Evolutionary conservation across 2,797 vertebrate genomes (phyloP), one percentile per base, ranked within the genome.

Genomic region (Psittacula echo): DNA sequence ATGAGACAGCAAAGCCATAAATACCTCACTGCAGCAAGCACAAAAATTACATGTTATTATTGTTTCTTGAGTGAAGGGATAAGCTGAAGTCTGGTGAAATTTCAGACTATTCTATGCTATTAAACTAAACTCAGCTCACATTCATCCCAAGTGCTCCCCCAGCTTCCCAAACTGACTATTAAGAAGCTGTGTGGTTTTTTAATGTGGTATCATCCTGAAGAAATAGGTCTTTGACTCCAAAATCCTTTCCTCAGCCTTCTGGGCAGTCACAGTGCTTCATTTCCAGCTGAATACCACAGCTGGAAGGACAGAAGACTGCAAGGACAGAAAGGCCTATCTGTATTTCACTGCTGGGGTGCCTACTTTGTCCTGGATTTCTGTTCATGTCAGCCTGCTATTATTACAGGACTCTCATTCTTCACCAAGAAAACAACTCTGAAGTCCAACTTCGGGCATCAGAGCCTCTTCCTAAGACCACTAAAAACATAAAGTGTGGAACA

Each of bases 1-100:
- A 51, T 39, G 80, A 94, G 80, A 84, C 67, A 90, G 32, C 81
- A 47, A 87, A 95, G 85, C 42, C 60, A 80, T 80, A 32, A 91
- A 83, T 68, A 82, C 79, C 45, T 87, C 85, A 13, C 32, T 7
- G 79, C 65, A 82, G 80, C 1, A 32, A 78, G 85, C 21, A 9
- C 62, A 45, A 15, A 89, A 83, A 53, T 3, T n/a, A n/a, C 27
- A 30, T 62, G 65, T 87, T 93, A 78, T 48, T 91, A 78, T 48
- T 91, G 66, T 92, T 92, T 86, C 75, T 41, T 4, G 2, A 73
- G 27, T 30, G 56, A 94, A 70, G 61, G 2, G 47, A 24, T 12
- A 78, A 85, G 34, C 45, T 61, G 65, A 70, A 89, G 14, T 14
- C 51, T 67, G 78, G 48, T 79, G 56, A 87, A 94, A 80, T 77